These are phyloP conservation scores for Shinisaurus crocodilurus DNA, from an alignment of 2,113 vertebrate genomes.

Conservation along the genomic window DNA sequence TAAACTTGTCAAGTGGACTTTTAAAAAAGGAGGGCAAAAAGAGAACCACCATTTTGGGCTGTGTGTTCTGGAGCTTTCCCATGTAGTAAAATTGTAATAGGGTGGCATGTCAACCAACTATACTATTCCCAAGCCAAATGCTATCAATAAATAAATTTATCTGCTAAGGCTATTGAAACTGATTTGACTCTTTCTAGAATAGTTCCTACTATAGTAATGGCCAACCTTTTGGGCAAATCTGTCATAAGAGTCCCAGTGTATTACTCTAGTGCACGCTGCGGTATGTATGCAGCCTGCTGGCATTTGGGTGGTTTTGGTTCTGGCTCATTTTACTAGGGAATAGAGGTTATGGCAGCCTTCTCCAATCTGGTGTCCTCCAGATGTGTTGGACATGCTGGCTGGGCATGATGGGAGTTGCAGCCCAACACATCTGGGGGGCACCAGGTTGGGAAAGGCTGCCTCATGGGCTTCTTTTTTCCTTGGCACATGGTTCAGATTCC, in stretches of 20 bases:
- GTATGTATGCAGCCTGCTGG: background rate
- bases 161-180: no score
- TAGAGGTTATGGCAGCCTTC: background rate
- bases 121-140: no score
- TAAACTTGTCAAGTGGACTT: slow-evolving; percentile 19
- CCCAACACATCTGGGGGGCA: no score
- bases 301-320: background rate
- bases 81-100: background rate
- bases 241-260: background rate
- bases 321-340: background rate
- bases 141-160: background rate
- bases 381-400: no score
- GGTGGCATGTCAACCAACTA: background rate
- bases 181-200: background rate
- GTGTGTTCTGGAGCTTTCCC: background rate
- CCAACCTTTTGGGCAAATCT: background rate
- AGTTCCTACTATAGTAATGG: background rate
- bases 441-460: background rate
- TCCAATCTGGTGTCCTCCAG: no score
- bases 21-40: background rate
- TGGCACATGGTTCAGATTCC: background rate
- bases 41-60: background rate
- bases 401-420: no score
- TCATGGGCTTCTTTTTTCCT: background rate
- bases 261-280: background rate